A percentile compares a stretch with the other conserved stretches of the same genome.
phyloP scores from a whole-genome alignment of 2,888 invertebrate genomes.

The Sclerodermus sp. region DNA sequence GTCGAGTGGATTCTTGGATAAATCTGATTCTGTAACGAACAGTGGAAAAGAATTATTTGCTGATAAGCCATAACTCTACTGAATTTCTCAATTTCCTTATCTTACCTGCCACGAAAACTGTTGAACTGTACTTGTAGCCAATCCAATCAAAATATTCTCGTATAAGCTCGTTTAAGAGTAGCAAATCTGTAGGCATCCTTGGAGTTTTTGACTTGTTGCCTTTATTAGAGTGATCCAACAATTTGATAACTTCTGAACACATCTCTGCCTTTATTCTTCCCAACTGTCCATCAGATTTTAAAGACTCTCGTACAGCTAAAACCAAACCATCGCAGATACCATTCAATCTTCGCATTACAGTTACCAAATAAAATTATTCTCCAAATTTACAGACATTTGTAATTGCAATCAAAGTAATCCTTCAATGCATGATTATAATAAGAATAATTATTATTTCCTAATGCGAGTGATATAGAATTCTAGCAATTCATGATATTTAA shows the following conservation, averaged over 20 bases:
- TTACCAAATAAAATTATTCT: constrained; percentile 1
- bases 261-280: constrained; percentile 52
- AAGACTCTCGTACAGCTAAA: constrained; percentile 49
- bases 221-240: constrained; percentile 42
- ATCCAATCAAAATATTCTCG: constrained; percentile 73
- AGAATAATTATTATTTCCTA: background rate
- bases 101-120: constrained; percentile 61
- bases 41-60: too few species aligned
- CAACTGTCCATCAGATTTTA: constrained; percentile 47
- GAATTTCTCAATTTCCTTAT: constrained; percentile 1
- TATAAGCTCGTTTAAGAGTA: constrained; percentile 68
- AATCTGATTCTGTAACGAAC: constrained; percentile 44
- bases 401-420: background rate
- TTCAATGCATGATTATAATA: too few species aligned
- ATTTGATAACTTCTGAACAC: constrained; percentile 49
- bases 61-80: constrained; percentile 1
- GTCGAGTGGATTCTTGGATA: constrained; percentile 47
- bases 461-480: background rate
- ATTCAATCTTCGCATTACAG: background rate
- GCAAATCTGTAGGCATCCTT: constrained; percentile 41
- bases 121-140: constrained; percentile 68
- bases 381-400: background rate
- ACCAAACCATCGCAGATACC: background rate
- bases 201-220: constrained; percentile 33
- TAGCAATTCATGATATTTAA: background rate